Base-by-base conservation (phyloP, 2,113 vertebrate genomes). In the Bubo bubo region DNA sequence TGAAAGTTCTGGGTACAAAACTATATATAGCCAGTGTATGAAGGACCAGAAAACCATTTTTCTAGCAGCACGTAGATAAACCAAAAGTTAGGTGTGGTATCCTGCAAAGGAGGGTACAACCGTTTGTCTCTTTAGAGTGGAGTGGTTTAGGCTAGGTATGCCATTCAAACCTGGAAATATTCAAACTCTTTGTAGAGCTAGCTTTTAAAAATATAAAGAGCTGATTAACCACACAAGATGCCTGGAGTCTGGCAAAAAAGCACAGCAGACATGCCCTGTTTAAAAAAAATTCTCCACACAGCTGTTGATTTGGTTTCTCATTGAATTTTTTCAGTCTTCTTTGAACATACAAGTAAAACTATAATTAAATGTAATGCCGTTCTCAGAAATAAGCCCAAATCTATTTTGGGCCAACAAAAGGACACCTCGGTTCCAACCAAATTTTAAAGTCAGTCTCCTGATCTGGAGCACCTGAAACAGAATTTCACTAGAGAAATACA, bases 41-140 rank as follows among this genome's bases (percentile, higher is more conserved):
- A 92, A 94, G 32, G 76, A 93, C 89, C 86, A 97, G 83, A 92
- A 98, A 96, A 90, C 37, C 52, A 45, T 90, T 97, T 97, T 96
- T 93, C 86, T 53, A 96, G 66, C 47, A 88, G 77, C 86, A 96
- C 43, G n/a, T 13, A 77, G 50, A 76, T 34, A 83, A 92, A 90
- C 55, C 22, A 18, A 18, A 93, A 93, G 32, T 92, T 59, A 58
- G 8, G 55, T n/a, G 16, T 43, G 34, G 81, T 16, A n/a, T 64
- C 53, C 93, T 93, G 89, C 86, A 89, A 55, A 76, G 35, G 74
- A 92, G 37, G 53, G 47, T 26, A 11, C 71, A 91, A 81, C 17
- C 37, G 6, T 16, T 62, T 55, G 20, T 20, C 8, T 35, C 35
- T 72, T 79, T 20, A 23, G 22, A 63, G 5, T 0, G 4, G 21